Conservation (phyloP, 2,888 invertebrate genomes). For the Diadegma fenestrale region DNA sequence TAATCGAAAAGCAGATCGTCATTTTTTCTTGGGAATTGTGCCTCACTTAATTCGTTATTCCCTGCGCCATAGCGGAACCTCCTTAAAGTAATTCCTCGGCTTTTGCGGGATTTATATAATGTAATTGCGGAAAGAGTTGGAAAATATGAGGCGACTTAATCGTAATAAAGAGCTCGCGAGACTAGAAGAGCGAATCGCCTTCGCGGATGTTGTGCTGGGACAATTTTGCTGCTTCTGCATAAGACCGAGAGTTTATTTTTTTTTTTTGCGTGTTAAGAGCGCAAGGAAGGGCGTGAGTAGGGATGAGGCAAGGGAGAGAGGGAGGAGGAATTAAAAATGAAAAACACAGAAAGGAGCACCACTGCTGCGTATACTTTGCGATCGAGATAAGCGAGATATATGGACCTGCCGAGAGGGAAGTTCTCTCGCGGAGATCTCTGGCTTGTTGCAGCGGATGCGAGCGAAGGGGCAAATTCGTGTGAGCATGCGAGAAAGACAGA, state of each 20-base stretch:
- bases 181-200: not conserved
- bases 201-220: conserved; percentile 11
- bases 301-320: conserved; percentile 4
- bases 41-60: no score
- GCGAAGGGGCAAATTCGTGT: conserved; percentile 33
- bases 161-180: conserved; percentile 47
- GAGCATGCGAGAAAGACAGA: conserved; percentile 43
- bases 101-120: not conserved
- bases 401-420: conserved; percentile 72
- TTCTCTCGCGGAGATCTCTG: conserved; percentile 42
- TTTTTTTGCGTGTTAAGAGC: no score
- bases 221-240: conserved; percentile 28
- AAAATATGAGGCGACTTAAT: conserved; percentile 56
- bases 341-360: conserved; percentile 50
- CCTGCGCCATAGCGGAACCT: no score
- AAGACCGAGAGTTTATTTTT: conserved; percentile 34
- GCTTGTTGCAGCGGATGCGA: conserved; percentile 54
- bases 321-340: conserved; percentile 46
- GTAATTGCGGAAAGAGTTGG: conserved; percentile 17
- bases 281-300: not conserved
- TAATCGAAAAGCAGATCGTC: no score
- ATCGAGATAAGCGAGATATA: conserved; percentile 77
- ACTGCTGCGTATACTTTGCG: conserved; percentile 63
- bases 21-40: no score
- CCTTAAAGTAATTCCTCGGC: not conserved